These are phyloP conservation scores for Apis cerana DNA, from an alignment of 1,140 invertebrate species.

Conservation along the genomic window DNA sequence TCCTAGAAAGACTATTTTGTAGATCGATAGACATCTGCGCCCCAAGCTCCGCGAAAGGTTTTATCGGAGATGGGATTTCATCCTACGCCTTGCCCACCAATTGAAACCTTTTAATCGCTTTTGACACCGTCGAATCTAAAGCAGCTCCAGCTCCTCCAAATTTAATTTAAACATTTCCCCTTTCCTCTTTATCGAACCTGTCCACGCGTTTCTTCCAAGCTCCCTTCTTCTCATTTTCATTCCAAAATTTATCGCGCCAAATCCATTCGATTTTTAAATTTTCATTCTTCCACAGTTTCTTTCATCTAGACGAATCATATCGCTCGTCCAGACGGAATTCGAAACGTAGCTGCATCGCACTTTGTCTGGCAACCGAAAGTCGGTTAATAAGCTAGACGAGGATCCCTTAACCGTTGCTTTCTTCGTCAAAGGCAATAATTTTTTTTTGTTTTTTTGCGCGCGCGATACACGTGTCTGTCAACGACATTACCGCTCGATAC, in stretches of 20 bases:
- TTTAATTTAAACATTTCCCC: conserved; percentile 1
- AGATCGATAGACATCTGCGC: not conserved
- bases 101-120: not conserved
- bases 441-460: not conserved
- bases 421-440: not conserved
- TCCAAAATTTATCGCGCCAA: not conserved
- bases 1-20: not conserved
- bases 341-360: not conserved
- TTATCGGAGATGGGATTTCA: not conserved
- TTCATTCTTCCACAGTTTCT: too few relatives aligned
- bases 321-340: not conserved
- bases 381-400: conserved; percentile 10
- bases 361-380: not conserved
- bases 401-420: conserved; percentile 24
- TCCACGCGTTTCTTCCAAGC: too few relatives aligned
- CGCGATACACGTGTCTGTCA: conserved; percentile 4
- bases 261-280: not conserved
- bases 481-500: conserved; percentile 12
- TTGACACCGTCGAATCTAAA: not conserved
- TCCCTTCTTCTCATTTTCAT: not conserved
- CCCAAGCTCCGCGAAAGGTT: not conserved
- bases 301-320: too few relatives aligned
- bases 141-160: not conserved
- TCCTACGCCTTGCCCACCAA: not conserved
- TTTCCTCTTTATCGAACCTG: not conserved